Percentiles rank a stretch among this genome's conserved stretches.
phyloP scores from a whole-genome alignment of 2,797 vertebrate genomes.

The Myotis vivesi region DNA sequence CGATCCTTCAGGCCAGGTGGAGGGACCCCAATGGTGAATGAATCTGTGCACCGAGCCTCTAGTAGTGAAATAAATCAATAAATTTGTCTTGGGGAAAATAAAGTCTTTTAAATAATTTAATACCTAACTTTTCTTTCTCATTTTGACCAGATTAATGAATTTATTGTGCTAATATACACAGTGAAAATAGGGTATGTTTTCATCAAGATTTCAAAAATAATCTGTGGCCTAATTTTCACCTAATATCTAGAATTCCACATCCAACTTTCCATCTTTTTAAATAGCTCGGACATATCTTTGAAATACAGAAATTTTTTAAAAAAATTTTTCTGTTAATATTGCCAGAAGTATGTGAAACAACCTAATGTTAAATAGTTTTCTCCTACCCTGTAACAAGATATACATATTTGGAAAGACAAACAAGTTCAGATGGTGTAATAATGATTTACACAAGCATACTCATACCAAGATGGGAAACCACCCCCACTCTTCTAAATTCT shows the following conservation, averaged over 20 bases:
- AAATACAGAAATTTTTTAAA: not conserved
- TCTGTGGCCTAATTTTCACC: not conserved
- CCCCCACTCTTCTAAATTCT: conserved; percentile 22
- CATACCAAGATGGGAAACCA: not conserved
- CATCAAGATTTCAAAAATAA: not conserved
- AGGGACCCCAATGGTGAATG: too few species aligned
- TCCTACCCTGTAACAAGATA: not conserved
- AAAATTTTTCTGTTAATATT: not conserved
- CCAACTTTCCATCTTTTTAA: not conserved
- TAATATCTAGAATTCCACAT: not conserved
- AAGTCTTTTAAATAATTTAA: not conserved
- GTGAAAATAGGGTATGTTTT: not conserved
- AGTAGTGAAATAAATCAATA: not conserved
- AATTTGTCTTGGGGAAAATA: not conserved
- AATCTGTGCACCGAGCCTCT: too few species aligned
- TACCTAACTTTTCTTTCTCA: not conserved
- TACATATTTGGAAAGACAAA: conserved; percentile 48
- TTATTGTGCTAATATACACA: not conserved
- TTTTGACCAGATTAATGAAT: not conserved
- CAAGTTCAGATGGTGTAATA: not conserved
- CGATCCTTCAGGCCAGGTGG: too few species aligned
- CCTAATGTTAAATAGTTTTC: conserved; percentile 25
- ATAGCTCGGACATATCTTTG: not conserved
- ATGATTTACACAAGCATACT: not conserved
- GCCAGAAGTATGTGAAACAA: not conserved